A percentile compares a stretch with the other conserved stretches of the same genome.
Evolutionary conservation across 2,113 vertebrate genomes (phyloP).

Genomic region (Paralichthys olivaceus): DNA sequence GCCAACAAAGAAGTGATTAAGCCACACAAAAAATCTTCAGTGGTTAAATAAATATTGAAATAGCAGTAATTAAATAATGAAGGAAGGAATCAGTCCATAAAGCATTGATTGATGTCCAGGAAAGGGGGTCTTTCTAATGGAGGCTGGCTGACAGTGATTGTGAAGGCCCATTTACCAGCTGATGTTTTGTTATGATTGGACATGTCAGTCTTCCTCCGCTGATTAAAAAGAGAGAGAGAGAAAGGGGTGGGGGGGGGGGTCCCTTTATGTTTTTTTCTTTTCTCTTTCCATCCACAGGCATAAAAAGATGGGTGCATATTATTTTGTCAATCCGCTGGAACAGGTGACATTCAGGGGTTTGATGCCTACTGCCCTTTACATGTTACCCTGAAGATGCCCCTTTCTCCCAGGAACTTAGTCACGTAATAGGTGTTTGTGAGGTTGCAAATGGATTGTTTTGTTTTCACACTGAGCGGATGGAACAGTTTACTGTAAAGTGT

Average conservation of each 20-base stretch:
- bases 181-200: conserved; percentile 99
- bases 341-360: conserved; percentile 82
- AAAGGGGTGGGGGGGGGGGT: conserved; percentile 60
- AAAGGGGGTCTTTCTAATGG: conserved; percentile 91
- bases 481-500: conserved; percentile 4
- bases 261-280: conserved; percentile 80
- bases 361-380: conserved; percentile 68
- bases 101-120: conserved; percentile 94
- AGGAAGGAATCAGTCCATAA: conserved; percentile 80
- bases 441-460: conserved; percentile 41
- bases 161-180: conserved; percentile 91
- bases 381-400: conserved; percentile 75
- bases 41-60: conserved; percentile 82
- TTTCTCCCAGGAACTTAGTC: conserved; percentile 57
- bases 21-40: conserved; percentile 72
- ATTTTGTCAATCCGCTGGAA: conserved; percentile 95
- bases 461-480: conserved; percentile 15
- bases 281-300: conserved; percentile 86
- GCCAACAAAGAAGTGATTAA: conserved; percentile 78
- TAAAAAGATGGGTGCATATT: conserved; percentile 96
- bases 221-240: conserved; percentile 93
- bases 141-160: conserved; percentile 93
- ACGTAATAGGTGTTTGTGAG: conserved; percentile 39
- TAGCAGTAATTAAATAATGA: conserved; percentile 82
- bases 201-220: conserved; percentile 98